These are phyloP conservation scores for Penaeus chinensis DNA, from an alignment of 1,140 invertebrate genomes.

Conservation along the genomic window DNA sequence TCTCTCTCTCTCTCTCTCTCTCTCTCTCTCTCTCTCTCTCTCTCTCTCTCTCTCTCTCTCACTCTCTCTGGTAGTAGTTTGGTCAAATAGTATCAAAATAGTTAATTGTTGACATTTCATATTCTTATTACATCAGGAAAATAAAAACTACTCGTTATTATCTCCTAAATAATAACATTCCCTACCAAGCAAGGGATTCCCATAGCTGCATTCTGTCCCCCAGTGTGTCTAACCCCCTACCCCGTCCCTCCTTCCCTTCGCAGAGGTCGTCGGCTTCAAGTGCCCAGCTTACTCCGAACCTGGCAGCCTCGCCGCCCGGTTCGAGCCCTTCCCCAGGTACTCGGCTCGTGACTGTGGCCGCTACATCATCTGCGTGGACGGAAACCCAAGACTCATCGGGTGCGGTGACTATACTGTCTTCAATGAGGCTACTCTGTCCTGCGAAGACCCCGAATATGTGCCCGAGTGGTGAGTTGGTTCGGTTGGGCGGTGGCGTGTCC, in stretches of 20 bases:
- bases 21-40: too few species aligned
- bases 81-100: too few species aligned
- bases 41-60: too few species aligned
- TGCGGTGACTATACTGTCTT: constrained; percentile 89
- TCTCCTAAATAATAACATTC: too few species aligned
- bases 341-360: constrained; percentile 80
- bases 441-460: constrained; percentile 83
- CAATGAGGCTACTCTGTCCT: constrained; percentile 83
- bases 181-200: too few species aligned
- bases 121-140: too few species aligned
- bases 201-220: too few species aligned
- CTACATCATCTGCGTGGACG: constrained; percentile 89
- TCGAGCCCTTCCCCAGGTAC: constrained; percentile 91
- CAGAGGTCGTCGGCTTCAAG: constrained; percentile 71
- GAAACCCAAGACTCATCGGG: constrained; percentile 83
- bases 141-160: too few species aligned
- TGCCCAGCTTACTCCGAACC: constrained; percentile 82
- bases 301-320: constrained; percentile 82
- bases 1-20: too few species aligned
- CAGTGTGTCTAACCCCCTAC: background rate
- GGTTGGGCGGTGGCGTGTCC: background rate
- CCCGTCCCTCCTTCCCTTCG: constrained; percentile 30
- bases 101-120: too few species aligned
- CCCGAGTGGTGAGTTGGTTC: constrained; percentile 71
- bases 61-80: too few species aligned